Percentiles rank a stretch among this genome's conserved stretches.
Evolutionary conservation across 2,888 invertebrate genomes (phyloP).

Genomic region (Lacanobia oleracea): DNA sequence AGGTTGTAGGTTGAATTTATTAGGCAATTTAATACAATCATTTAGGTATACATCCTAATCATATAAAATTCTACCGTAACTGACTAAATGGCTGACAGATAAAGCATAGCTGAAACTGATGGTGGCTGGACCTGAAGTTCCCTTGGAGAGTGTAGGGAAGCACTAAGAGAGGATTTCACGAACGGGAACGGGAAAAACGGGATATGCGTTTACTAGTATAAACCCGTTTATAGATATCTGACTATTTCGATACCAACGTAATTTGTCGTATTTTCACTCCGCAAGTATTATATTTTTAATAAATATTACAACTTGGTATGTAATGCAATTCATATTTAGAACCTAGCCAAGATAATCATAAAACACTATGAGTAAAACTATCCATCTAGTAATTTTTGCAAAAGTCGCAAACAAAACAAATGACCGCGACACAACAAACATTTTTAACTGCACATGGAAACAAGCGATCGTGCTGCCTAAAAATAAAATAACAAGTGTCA

Average conservation of each 20-base stretch:
- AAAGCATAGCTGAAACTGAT: too few species aligned
- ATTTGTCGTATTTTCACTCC: neutral
- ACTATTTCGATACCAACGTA: neutral
- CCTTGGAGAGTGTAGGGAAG: too few species aligned
- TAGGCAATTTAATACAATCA: neutral
- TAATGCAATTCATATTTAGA: neutral
- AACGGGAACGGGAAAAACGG: too few species aligned
- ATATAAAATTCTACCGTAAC: too few species aligned
- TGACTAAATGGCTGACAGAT: too few species aligned
- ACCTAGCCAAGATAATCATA: too few species aligned
- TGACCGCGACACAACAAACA: conserved; percentile 22
- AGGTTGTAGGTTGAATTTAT: neutral
- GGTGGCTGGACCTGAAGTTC: too few species aligned
- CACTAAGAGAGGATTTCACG: too few species aligned
- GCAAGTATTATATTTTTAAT: neutral
- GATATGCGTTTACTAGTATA: too few species aligned
- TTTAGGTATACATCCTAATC: too few species aligned
- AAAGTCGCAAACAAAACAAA: conserved; percentile 6
- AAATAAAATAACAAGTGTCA: conserved; percentile 60
- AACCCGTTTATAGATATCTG: too few species aligned
- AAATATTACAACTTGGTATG: neutral
- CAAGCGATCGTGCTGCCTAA: conserved; percentile 31
- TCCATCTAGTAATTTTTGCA: neutral
- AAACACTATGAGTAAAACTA: neutral
- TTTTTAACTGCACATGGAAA: conserved; percentile 43